A percentile compares a stretch with the other conserved stretches of the same genome.
phyloP scores from a whole-genome alignment of 2,888 invertebrate species.

The Heliconius charithonia region DNA sequence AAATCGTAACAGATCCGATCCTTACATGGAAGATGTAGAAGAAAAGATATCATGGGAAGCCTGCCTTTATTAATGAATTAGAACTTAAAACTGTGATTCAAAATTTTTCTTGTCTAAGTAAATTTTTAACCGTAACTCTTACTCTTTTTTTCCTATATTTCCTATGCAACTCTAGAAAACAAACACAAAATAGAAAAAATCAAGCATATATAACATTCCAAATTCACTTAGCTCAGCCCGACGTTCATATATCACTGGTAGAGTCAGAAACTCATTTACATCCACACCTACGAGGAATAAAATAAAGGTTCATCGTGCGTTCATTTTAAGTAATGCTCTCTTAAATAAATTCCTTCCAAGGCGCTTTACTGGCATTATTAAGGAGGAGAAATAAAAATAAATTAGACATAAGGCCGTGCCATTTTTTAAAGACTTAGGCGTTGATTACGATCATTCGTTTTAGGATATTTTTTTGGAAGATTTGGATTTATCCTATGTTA shows the following conservation, averaged over 20 bases:
- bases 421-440: slow-evolving; percentile 42
- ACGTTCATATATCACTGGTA: slow-evolving; percentile 19
- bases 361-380: slow-evolving; percentile 40
- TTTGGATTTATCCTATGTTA: slow-evolving; percentile 2
- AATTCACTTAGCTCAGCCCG: slow-evolving; percentile 13
- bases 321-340: slow-evolving; percentile 41
- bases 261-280: slow-evolving; percentile 26
- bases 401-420: slow-evolving; percentile 38
- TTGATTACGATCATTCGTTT: slow-evolving; percentile 39
- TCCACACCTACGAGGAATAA: slow-evolving; percentile 29
- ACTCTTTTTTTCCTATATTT: background rate
- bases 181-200: background rate
- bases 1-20: no score
- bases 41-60: no score
- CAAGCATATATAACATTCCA: slow-evolving; percentile 1
- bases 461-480: slow-evolving; percentile 15
- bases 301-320: slow-evolving; percentile 34
- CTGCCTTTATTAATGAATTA: no score
- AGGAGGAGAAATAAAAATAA: slow-evolving; percentile 42
- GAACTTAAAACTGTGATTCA: no score
- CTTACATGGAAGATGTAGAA: no score
- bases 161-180: background rate
- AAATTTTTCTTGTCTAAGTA: no score
- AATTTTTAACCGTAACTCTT: no score
- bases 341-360: slow-evolving; percentile 34